Base-by-base conservation (phyloP, 2,113 vertebrate genomes). In the Empidonax traillii region DNA sequence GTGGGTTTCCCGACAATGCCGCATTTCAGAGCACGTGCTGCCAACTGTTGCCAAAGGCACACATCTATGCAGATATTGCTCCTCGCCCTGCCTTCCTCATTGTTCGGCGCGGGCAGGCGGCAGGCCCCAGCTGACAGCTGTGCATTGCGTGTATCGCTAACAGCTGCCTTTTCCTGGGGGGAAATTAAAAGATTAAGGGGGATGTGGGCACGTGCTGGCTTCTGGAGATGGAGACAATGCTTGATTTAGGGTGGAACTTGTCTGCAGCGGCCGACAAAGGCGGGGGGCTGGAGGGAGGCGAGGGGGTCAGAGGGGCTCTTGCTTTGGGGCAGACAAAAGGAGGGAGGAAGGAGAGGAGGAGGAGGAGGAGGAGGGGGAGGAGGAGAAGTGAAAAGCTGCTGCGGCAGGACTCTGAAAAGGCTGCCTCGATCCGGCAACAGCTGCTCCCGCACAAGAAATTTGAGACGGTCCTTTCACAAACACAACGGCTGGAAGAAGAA, bases 361-460 rank as follows among this genome's bases (percentile, higher is more conserved):
- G 41, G 39, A 41, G 39, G 39, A 41, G 39, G 35, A 35, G 35
- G 35, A 8, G 35, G 83, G 74, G 92, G 81, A 97, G 41, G 83
- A 76, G 92, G 81, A 97, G 94, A 71, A 97, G 94, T 96, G 97
- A 95, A 94, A 96, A 93, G 97, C 89, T 97, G 96, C 98, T 96
- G 80, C 90, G 80, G 93, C 72, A 7, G 61, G 83, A 87, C 96
- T 95, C 96, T 98, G 98, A 98, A 98, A 98, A 97, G 97, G 95
- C 97, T 61, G 95, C 97, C 96, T 97, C 87, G 92, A 97, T 97
- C 97, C 97, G 84, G 97, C 95, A 97, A 98, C 99, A 99, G 99
- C 99, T 99, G 99, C 98, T 98, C 97, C 96, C 75, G 98, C 97
- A 98, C 97, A 98, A 98, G 99, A 99, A 99, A 99, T 99, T 98